phyloP scores from a whole-genome alignment of 2,888 invertebrate genomes.

The Blera fallax region DNA sequence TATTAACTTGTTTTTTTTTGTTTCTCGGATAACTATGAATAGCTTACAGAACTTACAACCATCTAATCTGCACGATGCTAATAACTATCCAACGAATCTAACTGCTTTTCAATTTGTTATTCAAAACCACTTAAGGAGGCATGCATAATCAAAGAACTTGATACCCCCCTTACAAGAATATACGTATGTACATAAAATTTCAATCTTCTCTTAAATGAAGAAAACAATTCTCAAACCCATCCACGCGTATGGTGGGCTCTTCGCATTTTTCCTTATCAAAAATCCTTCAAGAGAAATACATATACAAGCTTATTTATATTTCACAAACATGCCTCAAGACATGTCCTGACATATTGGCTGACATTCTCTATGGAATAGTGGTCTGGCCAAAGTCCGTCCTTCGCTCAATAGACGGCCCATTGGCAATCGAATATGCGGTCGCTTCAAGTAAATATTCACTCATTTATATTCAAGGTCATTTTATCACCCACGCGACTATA shows the following conservation, averaged over 20 bases:
- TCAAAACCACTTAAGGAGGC: background rate
- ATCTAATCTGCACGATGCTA: background rate
- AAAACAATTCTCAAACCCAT: conserved; percentile 8
- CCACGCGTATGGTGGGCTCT: background rate
- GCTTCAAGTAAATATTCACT: conserved; percentile 43
- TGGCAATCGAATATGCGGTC: conserved; percentile 41
- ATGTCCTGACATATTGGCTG: conserved; percentile 39
- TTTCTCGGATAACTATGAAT: background rate
- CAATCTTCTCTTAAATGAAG: background rate
- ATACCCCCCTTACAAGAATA: background rate
- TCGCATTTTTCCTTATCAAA: background rate
- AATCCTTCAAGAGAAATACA: background rate
- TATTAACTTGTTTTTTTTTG: background rate
- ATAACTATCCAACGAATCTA: background rate
- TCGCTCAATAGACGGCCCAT: background rate
- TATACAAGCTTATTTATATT: background rate
- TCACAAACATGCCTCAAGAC: conserved; percentile 15
- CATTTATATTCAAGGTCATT: conserved; percentile 65
- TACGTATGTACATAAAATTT: conserved; percentile 14
- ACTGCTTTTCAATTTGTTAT: conserved; percentile 13
- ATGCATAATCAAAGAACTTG: background rate
- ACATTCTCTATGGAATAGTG: conserved; percentile 25
- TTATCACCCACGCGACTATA: conserved; percentile 36
- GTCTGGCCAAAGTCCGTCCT: conserved; percentile 16
- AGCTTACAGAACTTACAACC: background rate